Evolutionary conservation across 2,888 invertebrate genomes (phyloP).

Genomic region (Acanthosepion lycidas): DNA sequence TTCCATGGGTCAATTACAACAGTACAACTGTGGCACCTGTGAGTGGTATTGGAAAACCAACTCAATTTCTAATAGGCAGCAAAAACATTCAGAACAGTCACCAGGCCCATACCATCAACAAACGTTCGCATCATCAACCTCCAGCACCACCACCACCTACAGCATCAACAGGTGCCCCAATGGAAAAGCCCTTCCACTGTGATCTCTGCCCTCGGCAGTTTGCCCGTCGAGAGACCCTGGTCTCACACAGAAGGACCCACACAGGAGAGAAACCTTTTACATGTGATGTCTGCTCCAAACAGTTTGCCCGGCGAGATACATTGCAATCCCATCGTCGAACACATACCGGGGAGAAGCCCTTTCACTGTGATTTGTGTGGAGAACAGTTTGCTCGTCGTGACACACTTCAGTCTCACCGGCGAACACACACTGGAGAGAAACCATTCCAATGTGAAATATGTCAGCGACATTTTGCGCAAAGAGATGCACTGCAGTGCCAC

Average conservation of each 20-base stretch:
- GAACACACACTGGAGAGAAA: slow-evolving; percentile 43
- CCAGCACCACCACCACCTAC: background rate
- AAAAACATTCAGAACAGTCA: background rate
- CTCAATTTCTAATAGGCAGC: background rate
- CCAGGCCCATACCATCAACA: background rate
- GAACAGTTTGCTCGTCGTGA: slow-evolving; percentile 41
- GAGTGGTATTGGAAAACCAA: background rate
- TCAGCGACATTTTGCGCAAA: slow-evolving; percentile 33
- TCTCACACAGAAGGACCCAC: slow-evolving; percentile 34
- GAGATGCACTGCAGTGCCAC: slow-evolving; percentile 43
- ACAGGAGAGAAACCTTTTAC: slow-evolving; percentile 39
- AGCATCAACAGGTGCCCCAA: background rate
- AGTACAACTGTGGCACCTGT: background rate
- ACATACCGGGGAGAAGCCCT: slow-evolving; percentile 23
- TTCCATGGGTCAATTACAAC: slow-evolving; percentile 38
- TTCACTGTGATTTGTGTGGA: slow-evolving; percentile 41
- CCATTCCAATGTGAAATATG: slow-evolving; percentile 36
- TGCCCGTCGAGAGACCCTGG: background rate
- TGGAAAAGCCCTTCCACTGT: slow-evolving; percentile 42
- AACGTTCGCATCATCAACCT: background rate
- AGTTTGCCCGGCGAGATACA: slow-evolving; percentile 14
- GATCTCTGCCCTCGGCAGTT: slow-evolving; percentile 38
- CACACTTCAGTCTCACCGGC: slow-evolving; percentile 37
- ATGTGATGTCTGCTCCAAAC: slow-evolving; percentile 1
- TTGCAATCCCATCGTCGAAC: slow-evolving; percentile 12